Percentiles rank a stretch among this genome's conserved stretches.
These are phyloP conservation scores for Cyanistes caeruleus DNA, from an alignment of 2,113 vertebrate genomes.

Conservation along the genomic window DNA sequence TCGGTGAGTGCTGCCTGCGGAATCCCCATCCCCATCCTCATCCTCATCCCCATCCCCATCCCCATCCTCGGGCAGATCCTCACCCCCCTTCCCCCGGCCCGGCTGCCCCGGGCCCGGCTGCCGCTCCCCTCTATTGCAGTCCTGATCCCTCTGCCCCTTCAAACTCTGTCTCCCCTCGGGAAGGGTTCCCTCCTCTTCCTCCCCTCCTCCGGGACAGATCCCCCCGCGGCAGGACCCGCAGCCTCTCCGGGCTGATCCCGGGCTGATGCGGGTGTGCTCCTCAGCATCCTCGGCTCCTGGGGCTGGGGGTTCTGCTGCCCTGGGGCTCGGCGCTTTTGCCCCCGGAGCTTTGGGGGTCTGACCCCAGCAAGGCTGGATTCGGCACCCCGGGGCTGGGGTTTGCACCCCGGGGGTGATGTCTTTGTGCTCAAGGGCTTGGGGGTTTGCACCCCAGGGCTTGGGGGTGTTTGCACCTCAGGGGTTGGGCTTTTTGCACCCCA, in stretches of 20 bases:
- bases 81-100: background rate
- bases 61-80: background rate
- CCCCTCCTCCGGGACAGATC: background rate
- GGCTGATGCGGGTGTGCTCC: background rate
- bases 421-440: background rate
- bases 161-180: too few species aligned
- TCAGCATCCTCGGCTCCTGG: background rate
- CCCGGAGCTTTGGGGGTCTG: background rate
- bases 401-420: too few species aligned
- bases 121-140: background rate
- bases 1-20: background rate
- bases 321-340: background rate
- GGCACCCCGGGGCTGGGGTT: background rate
- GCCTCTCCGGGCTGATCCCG: too few species aligned
- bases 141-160: background rate
- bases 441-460: background rate
- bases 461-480: rapidly evolving
- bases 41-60: too few species aligned
- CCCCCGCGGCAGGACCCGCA: too few species aligned
- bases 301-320: background rate
- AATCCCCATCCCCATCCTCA: background rate
- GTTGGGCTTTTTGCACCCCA: background rate
- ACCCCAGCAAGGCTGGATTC: background rate
- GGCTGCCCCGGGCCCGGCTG: background rate
- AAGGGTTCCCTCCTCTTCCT: background rate